These are phyloP conservation scores for Sebastes flavidus DNA, from an alignment of 2,797 vertebrate genomes.

Conservation along the genomic window DNA sequence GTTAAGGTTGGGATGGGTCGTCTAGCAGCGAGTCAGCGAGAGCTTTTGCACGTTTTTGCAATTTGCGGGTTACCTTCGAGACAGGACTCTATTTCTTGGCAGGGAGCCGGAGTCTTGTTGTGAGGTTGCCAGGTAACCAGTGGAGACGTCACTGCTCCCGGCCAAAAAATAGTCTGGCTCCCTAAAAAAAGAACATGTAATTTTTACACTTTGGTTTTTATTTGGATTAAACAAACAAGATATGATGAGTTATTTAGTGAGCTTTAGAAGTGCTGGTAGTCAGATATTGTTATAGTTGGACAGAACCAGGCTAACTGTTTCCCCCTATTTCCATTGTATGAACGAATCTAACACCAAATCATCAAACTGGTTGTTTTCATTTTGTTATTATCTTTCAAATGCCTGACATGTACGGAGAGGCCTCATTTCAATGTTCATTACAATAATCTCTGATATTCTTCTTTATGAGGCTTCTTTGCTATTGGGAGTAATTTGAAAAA, in stretches of 20 bases:
- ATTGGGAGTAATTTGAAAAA: background rate
- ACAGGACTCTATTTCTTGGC: no score
- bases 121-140: background rate
- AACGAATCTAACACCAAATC: background rate
- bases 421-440: background rate
- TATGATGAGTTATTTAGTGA: background rate
- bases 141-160: no score
- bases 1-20: no score
- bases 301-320: background rate
- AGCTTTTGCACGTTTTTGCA: no score
- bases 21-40: no score
- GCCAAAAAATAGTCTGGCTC: background rate
- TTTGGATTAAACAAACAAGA: background rate
- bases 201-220: background rate
- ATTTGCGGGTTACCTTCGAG: no score
- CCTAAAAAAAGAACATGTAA: background rate
- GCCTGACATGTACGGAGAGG: background rate
- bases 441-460: background rate
- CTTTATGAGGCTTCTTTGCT: background rate
- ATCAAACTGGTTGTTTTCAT: background rate
- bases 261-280: background rate
- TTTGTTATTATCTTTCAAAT: background rate
- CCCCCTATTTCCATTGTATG: background rate
- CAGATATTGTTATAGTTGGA: background rate
- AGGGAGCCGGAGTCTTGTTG: background rate